Percentiles rank a stretch among this genome's conserved stretches.
Conservation (phyloP, 2,888 invertebrate species). For the Imbricaverruca yamaguchii region DNA sequence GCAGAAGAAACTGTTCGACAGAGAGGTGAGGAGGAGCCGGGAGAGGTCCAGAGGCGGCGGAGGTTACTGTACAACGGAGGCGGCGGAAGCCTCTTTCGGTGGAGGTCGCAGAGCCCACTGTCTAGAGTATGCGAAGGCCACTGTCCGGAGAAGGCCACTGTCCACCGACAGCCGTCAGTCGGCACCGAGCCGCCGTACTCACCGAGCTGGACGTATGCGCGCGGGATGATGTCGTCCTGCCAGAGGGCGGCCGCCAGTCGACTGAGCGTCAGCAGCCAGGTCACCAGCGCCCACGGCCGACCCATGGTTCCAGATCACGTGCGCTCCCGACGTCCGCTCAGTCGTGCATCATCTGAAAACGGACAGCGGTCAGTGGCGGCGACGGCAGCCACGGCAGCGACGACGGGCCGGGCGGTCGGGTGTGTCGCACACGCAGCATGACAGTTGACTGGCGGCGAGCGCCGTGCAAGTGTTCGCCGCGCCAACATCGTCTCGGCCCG, state of each 20-base stretch:
- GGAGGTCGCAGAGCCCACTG: too few species aligned
- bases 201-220: neutral
- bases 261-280: neutral
- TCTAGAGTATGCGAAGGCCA: too few species aligned
- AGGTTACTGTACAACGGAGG: too few species aligned
- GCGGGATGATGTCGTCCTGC: slow-evolving; percentile 2
- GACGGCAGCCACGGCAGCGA: neutral
- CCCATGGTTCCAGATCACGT: neutral
- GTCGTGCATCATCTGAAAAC: neutral
- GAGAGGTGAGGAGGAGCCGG: too few species aligned
- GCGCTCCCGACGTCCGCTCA: neutral
- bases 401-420: neutral
- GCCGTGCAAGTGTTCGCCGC: too few species aligned
- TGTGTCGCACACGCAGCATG: neutral
- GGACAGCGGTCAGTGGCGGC: neutral
- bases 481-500: neutral
- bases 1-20: too few species aligned
- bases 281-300: neutral
- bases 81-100: too few species aligned
- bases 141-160: too few species aligned
- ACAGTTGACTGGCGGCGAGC: too few species aligned
- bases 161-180: too few species aligned
- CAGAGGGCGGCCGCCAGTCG: neutral
- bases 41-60: too few species aligned
- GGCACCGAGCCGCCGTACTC: neutral